These are phyloP conservation scores for Pomacea canaliculata DNA, from an alignment of 2,888 invertebrate genomes.

Conservation along the genomic window DNA sequence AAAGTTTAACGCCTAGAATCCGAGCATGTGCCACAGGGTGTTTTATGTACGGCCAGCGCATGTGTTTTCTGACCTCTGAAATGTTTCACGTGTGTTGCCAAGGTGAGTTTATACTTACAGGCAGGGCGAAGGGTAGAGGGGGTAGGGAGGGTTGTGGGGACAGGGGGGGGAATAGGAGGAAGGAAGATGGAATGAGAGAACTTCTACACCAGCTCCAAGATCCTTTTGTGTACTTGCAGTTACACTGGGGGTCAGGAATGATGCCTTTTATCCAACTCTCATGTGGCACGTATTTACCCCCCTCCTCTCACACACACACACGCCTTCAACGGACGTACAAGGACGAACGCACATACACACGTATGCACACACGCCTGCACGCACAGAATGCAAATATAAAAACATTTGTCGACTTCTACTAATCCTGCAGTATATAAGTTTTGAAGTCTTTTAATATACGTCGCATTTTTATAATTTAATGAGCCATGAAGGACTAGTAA, in stretches of 20 bases:
- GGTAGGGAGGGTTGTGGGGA: background rate
- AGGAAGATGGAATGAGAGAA: background rate
- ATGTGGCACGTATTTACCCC: background rate
- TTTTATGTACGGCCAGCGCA: background rate
- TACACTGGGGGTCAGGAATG: background rate
- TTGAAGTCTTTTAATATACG: background rate
- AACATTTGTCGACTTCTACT: background rate
- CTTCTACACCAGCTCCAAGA: too few species aligned
- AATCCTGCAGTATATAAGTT: background rate
- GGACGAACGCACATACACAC: conserved; percentile 1
- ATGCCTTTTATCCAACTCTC: background rate
- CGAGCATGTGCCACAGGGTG: background rate
- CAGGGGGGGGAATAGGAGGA: background rate
- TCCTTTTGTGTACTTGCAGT: background rate
- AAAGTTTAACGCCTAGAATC: conserved; percentile 16
- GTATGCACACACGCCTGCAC: background rate
- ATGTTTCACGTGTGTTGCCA: background rate
- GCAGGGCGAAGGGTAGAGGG: background rate
- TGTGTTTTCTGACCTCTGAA: conserved; percentile 2
- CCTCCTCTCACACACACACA: background rate
- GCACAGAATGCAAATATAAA: background rate
- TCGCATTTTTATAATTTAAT: background rate
- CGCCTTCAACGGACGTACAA: background rate
- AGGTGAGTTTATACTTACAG: background rate
- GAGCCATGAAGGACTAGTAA: too few species aligned